Percentiles rank a stretch among this genome's conserved stretches.
Evolutionary conservation across 2,888 invertebrate genomes (phyloP).

Genomic region (Sceliomorpha sp.): DNA sequence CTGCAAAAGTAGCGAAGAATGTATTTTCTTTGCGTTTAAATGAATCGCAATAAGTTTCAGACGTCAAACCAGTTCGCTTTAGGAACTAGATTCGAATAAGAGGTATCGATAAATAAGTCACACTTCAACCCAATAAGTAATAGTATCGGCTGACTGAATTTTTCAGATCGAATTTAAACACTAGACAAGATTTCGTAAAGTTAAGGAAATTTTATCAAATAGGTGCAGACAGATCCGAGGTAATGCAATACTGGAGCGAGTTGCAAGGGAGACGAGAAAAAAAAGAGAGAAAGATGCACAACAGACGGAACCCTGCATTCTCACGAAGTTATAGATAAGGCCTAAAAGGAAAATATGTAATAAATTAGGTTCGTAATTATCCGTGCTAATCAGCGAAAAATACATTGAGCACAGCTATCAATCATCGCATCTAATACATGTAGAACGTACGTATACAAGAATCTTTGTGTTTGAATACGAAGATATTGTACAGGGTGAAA

Average conservation of each 20-base stretch:
- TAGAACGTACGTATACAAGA: conserved; percentile 48
- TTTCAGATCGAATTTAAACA: conserved; percentile 54
- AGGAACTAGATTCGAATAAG: conserved; percentile 46
- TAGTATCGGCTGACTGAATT: conserved; percentile 53
- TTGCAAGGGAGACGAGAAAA: not conserved
- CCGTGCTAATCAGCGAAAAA: conserved; percentile 37
- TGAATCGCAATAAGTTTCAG: not conserved
- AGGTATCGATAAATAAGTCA: conserved; percentile 45
- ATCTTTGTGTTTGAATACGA: too few species aligned
- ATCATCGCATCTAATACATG: conserved; percentile 47
- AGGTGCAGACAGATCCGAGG: conserved; percentile 31
- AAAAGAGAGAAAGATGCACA: conserved; percentile 17
- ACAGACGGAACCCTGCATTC: conserved; percentile 56
- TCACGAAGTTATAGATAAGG: conserved; percentile 68
- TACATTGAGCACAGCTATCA: conserved; percentile 49
- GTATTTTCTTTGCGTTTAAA: conserved; percentile 38
- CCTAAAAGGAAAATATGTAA: conserved; percentile 59
- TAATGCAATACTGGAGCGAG: conserved; percentile 8
- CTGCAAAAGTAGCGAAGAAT: conserved; percentile 31
- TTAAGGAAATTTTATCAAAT: conserved; percentile 48
- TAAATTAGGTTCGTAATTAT: conserved; percentile 47
- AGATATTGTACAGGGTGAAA: too few species aligned
- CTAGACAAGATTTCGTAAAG: conserved; percentile 43
- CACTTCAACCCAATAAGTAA: conserved; percentile 46
- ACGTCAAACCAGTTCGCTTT: conserved; percentile 26